phyloP scores from a whole-genome alignment of 2,888 invertebrate species.

The Keiferia lycopersicella region DNA sequence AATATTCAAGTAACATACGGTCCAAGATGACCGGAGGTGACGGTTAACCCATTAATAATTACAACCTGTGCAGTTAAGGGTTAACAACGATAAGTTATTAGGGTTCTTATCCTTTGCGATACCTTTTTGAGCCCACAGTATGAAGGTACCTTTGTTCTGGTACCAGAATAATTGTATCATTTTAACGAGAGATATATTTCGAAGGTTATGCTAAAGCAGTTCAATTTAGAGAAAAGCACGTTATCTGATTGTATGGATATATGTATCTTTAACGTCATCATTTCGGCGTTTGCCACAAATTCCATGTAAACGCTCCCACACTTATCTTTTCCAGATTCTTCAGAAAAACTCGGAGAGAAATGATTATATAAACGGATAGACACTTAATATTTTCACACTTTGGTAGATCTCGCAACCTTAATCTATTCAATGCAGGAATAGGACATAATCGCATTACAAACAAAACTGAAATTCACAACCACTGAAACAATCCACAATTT shows the following conservation, averaged over 20 bases:
- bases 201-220: not conserved
- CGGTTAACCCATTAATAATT: conserved; percentile 37
- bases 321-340: too few species aligned
- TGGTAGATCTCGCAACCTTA: not conserved
- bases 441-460: conserved; percentile 1
- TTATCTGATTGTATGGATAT: not conserved
- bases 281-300: too few species aligned
- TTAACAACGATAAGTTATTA: conserved; percentile 41
- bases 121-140: conserved; percentile 12
- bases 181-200: not conserved
- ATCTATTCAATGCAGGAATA: not conserved
- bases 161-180: conserved; percentile 1
- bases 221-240: conserved; percentile 1
- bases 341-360: too few species aligned
- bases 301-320: too few species aligned
- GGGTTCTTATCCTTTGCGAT: conserved; percentile 15
- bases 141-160: too few species aligned
- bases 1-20: conserved; percentile 17
- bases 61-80: conserved; percentile 41
- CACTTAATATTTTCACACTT: not conserved
- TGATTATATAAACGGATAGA: not conserved
- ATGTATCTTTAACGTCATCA: too few species aligned
- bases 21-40: conserved; percentile 28
- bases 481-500: conserved; percentile 8
- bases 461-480: conserved; percentile 5